Evolutionary conservation across 1,140 invertebrate species (phyloP), one percentile per base, ranked within the genome.

Genomic region (Liolophura sinensis): DNA sequence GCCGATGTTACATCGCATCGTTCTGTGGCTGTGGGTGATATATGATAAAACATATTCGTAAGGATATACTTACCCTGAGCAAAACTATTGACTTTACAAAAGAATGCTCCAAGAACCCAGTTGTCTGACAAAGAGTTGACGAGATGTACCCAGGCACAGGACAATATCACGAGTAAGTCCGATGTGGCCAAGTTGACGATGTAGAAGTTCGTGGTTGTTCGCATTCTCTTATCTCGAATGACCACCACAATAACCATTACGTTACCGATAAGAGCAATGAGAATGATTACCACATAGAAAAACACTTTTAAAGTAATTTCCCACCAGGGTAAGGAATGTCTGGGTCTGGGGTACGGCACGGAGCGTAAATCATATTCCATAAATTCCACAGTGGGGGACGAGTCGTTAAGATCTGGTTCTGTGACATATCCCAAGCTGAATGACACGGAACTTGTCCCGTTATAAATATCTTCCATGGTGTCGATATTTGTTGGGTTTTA

Each of bases 61-160:
- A 52, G 16, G 3, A 61, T 4, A 46, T 20, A 60, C 67, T 62
- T 78, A 86, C 85, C 80, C 76, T 86, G 84, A 24, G 80, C 76
- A 71, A 87, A 87, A 7, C 78, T 81, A 71, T 87, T 86, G 56
- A 87, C 78, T 65, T 84, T 84, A 72, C 87, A 87, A 70, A 87
- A 78, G 77, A 87, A 82, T 1, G 80, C 73, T 20, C 86, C 86
- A 1, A 87, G 69, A 0, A 82, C 69, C 78, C 77, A 81, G 20
- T 72, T 72, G 25, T 76, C 71, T 24, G 73, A 77, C 1, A 82
- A 65, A 60, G 75, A 68, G 50, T 76, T 73, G 4, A 86, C 81
- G 1, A 87, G 69, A 60, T 86, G 84, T 7, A 86, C 81, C 86
- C 86, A 87, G 65, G 85, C 84, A 64, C 85, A 87, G 46, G 78